phyloP scores from a whole-genome alignment of 2,113 vertebrate species.

The Bubalus kerabau region DNA sequence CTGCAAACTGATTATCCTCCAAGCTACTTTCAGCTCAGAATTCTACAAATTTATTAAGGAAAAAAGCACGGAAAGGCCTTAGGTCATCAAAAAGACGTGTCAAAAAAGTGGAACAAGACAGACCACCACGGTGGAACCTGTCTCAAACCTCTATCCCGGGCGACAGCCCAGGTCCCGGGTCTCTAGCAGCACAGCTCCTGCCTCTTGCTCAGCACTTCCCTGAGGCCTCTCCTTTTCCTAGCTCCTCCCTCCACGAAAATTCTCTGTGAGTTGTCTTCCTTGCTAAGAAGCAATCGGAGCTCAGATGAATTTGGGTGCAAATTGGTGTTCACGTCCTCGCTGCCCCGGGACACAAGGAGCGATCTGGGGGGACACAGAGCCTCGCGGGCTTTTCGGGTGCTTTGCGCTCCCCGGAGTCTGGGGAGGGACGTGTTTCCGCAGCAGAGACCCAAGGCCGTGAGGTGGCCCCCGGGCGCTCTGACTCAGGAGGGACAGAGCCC shows the following conservation, averaged over 20 bases:
- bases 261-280: neutral
- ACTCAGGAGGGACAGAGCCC: no score
- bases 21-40: neutral
- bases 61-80: neutral
- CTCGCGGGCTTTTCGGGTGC: neutral
- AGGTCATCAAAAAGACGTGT: neutral
- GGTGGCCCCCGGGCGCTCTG: accelerated
- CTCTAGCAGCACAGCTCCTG: accelerated
- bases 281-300: neutral
- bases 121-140: accelerated
- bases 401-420: accelerated
- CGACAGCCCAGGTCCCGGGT: accelerated
- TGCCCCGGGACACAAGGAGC: neutral
- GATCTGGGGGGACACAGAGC: neutral
- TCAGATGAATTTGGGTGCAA: neutral
- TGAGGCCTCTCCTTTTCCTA: neutral
- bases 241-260: neutral
- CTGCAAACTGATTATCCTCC: neutral
- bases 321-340: neutral
- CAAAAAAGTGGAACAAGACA: neutral
- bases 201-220: accelerated
- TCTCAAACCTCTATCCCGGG: accelerated
- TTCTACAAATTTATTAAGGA: neutral
- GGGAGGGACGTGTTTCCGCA: neutral
- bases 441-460: neutral